Conservation (phyloP, 2,888 invertebrate genomes). For the Pachymerium ferrugineum region DNA sequence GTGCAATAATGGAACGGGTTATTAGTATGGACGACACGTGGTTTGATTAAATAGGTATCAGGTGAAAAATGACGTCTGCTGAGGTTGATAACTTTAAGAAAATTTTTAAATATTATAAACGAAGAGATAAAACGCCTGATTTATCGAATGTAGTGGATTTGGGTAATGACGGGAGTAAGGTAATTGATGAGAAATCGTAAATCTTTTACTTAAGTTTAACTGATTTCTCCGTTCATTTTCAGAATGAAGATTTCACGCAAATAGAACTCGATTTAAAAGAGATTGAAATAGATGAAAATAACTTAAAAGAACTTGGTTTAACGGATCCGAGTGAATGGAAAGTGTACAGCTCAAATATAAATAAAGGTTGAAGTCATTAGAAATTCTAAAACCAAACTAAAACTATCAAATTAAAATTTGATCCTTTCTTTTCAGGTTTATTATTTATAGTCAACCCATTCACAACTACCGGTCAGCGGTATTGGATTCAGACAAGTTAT, state of each 20-base stretch:
- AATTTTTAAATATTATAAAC: slow-evolving; percentile 73
- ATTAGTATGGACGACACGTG: too few relatives aligned
- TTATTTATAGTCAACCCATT: slow-evolving; percentile 79
- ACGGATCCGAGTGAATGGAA: slow-evolving; percentile 57
- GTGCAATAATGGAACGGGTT: too few relatives aligned
- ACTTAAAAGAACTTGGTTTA: slow-evolving; percentile 50
- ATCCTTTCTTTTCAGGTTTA: slow-evolving; percentile 56
- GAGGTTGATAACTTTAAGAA: slow-evolving; percentile 56
- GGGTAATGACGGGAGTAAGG: neutral
- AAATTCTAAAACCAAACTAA: neutral
- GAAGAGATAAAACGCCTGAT: slow-evolving; percentile 60
- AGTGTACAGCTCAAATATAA: slow-evolving; percentile 56
- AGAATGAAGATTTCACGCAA: neutral
- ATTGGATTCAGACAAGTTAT: slow-evolving; percentile 75
- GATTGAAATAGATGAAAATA: neutral
- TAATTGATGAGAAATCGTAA: neutral
- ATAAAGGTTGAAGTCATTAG: slow-evolving; percentile 53
- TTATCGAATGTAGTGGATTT: slow-evolving; percentile 60
- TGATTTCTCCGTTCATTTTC: neutral
- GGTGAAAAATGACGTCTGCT: neutral
- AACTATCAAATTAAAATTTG: neutral
- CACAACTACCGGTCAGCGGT: slow-evolving; percentile 65
- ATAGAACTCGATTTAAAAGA: neutral
- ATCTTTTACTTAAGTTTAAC: neutral
- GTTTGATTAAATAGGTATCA: neutral